These are phyloP conservation scores for Margaritifera margaritifera DNA, from an alignment of 2,888 invertebrate species.

Conservation along the genomic window DNA sequence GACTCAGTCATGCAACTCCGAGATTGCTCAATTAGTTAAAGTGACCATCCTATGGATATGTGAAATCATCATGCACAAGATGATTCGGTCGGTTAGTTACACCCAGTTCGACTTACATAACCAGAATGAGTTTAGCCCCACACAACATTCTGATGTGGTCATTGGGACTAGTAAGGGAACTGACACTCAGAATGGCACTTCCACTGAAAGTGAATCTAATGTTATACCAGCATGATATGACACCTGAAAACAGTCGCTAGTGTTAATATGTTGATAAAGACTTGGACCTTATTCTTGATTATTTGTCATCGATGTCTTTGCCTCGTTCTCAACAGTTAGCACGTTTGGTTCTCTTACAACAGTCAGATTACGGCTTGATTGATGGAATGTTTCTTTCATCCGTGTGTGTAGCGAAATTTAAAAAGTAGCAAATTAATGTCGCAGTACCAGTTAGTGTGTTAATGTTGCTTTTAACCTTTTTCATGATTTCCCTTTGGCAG, in stretches of 20 bases:
- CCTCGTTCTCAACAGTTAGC: constrained; percentile 29
- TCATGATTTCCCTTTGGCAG: constrained; percentile 30
- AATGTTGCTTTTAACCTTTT: constrained; percentile 17
- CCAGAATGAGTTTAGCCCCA: no score
- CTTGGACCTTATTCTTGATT: constrained; percentile 17
- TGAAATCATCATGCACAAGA: no score
- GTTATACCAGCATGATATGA: constrained; percentile 20
- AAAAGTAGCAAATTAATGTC: constrained; percentile 14
- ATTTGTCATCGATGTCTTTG: constrained; percentile 7
- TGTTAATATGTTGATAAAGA: constrained; percentile 15
- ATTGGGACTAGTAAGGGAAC: no score
- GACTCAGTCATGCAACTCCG: no score
- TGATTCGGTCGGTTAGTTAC: no score
- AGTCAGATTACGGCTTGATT: constrained; percentile 21
- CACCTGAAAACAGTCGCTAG: constrained; percentile 11
- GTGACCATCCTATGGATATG: no score
- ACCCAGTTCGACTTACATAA: no score
- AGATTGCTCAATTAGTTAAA: no score
- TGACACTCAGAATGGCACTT: no score
- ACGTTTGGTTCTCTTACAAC: constrained; percentile 15
- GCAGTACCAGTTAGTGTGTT: constrained; percentile 25
- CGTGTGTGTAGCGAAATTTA: constrained; percentile 13
- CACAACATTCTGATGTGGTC: no score
- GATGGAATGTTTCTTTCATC: constrained; percentile 21
- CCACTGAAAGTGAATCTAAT: no score